These are phyloP conservation scores for Ecdyonurus torrentis DNA, from an alignment of 2,888 invertebrate genomes.

Conservation along the genomic window DNA sequence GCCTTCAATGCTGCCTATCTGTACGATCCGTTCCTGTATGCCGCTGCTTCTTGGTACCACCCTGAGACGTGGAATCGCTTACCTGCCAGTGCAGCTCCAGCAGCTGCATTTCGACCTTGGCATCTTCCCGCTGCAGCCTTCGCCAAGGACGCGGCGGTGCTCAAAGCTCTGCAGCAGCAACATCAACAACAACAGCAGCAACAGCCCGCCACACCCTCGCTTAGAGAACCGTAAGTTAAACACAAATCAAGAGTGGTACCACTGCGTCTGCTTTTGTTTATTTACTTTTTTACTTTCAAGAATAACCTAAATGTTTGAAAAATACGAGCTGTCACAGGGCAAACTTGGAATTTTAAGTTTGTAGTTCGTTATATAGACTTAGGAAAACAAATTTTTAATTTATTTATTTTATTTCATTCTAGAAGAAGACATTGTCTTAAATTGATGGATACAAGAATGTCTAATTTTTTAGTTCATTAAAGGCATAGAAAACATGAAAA, in stretches of 20 bases:
- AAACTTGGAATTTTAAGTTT: too few relatives aligned
- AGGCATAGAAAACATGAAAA: too few relatives aligned
- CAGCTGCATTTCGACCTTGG: slow-evolving; percentile 28
- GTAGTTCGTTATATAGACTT: too few relatives aligned
- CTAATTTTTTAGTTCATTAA: too few relatives aligned
- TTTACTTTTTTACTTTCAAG: too few relatives aligned
- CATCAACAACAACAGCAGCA: background rate
- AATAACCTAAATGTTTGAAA: too few relatives aligned
- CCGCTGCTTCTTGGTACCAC: slow-evolving; percentile 14
- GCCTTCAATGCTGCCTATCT: slow-evolving; percentile 20
- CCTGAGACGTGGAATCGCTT: slow-evolving; percentile 13
- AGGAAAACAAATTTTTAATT: too few relatives aligned
- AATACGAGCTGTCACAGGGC: too few relatives aligned
- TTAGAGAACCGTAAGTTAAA: background rate
- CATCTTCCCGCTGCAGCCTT: slow-evolving; percentile 21
- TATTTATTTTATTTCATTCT: too few relatives aligned
- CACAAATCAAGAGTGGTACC: background rate
- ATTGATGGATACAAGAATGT: too few relatives aligned
- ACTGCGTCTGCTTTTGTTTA: too few relatives aligned
- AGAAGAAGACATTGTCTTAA: too few relatives aligned
- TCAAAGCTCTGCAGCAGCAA: background rate
- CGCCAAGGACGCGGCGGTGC: slow-evolving; percentile 14
- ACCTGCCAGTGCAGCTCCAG: background rate
- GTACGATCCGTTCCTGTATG: background rate
- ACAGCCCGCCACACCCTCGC: background rate